Evolutionary conservation across 2,888 invertebrate species (phyloP).

Genomic region (Brachyptera risi): DNA sequence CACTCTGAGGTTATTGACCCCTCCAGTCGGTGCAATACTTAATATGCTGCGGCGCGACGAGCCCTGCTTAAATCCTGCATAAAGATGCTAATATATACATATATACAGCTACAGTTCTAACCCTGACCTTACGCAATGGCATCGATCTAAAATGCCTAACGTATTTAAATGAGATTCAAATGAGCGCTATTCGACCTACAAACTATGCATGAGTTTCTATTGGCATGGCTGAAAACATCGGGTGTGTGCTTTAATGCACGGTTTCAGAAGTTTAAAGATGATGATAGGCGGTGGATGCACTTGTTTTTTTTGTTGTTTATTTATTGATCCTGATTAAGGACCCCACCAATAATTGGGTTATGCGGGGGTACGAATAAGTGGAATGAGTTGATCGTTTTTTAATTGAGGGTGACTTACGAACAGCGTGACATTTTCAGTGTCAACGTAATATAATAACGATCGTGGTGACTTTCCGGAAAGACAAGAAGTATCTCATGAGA

Average conservation of each 20-base stretch:
- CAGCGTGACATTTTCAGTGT: too few species aligned
- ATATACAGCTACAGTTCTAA: background rate
- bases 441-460: too few species aligned
- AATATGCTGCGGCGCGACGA: background rate
- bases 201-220: constrained; percentile 19
- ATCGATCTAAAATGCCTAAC: constrained; percentile 6
- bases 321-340: too few species aligned
- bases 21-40: background rate
- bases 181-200: constrained; percentile 13
- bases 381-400: too few species aligned
- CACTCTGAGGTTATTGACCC: background rate
- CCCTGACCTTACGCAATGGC: constrained; percentile 9
- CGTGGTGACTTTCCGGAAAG: too few species aligned
- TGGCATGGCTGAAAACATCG: background rate
- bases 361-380: too few species aligned
- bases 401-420: too few species aligned
- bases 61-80: background rate
- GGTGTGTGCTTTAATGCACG: background rate
- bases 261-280: too few species aligned
- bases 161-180: constrained; percentile 21
- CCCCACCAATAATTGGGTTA: too few species aligned
- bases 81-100: constrained; percentile 14
- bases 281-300: too few species aligned
- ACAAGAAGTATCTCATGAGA: too few species aligned
- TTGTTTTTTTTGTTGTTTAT: too few species aligned